These are phyloP conservation scores for Synergus laeviventris DNA, from an alignment of 2,888 invertebrate species.

Conservation along the genomic window DNA sequence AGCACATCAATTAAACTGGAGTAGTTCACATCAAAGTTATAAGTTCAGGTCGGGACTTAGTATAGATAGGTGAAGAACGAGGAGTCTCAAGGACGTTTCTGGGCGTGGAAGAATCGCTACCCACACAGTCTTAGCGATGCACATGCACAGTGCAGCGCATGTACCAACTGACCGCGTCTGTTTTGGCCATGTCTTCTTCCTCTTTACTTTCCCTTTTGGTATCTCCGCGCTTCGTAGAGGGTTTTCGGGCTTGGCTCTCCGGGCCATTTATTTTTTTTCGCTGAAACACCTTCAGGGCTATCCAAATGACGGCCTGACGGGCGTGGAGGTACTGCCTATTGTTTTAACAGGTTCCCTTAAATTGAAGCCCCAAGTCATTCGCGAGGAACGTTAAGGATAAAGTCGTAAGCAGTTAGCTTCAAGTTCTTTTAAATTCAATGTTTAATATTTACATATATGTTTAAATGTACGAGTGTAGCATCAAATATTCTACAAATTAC, in stretches of 20 bases:
- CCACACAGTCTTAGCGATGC: constrained; percentile 42
- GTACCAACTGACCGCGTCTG: constrained; percentile 25
- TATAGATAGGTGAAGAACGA: constrained; percentile 42
- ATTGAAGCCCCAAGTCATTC: constrained; percentile 63
- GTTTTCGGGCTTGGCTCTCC: constrained; percentile 59
- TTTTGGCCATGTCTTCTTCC: constrained; percentile 21
- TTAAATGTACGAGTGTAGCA: no score
- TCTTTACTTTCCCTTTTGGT: constrained; percentile 36
- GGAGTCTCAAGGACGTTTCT: constrained; percentile 48
- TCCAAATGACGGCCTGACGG: constrained; percentile 64
- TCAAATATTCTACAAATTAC: background rate
- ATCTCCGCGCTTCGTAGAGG: constrained; percentile 49
- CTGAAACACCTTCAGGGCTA: constrained; percentile 64
- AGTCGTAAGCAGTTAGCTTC: constrained; percentile 60
- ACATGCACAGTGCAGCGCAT: constrained; percentile 28
- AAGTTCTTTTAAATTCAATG: constrained; percentile 30
- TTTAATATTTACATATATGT: constrained; percentile 11
- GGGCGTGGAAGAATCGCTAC: constrained; percentile 52
- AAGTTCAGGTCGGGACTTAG: constrained; percentile 7
- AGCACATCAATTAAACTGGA: constrained; percentile 27
- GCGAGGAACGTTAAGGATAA: constrained; percentile 47
- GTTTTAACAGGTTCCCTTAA: constrained; percentile 66
- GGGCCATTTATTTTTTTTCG: constrained; percentile 68
- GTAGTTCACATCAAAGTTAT: constrained; percentile 25
- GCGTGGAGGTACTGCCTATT: constrained; percentile 62